Conservation (phyloP, 1,140 invertebrate genomes). For the Orchestia grillus region DNA sequence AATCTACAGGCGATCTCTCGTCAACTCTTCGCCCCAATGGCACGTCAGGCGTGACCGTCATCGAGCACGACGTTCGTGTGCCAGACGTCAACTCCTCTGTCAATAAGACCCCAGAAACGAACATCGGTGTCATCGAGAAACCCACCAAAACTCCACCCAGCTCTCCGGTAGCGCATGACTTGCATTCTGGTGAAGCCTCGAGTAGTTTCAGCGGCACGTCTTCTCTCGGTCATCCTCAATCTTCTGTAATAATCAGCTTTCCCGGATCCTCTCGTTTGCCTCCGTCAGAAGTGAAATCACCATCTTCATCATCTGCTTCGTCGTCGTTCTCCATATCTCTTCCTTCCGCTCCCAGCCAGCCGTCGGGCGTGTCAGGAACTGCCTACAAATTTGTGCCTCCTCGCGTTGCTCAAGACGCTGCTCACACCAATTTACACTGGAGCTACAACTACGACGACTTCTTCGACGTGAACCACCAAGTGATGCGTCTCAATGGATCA, state of each 20-base stretch:
- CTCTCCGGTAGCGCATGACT: neutral
- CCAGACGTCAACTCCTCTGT: neutral
- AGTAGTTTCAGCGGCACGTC: neutral
- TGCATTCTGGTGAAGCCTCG: neutral
- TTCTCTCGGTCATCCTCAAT: neutral
- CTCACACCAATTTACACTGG: conserved; percentile 27
- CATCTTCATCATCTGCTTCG: conserved; percentile 15
- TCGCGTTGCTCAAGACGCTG: neutral
- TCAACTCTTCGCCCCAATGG: neutral
- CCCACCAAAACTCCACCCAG: neutral
- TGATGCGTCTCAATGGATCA: neutral
- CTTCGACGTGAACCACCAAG: neutral
- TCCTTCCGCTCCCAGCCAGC: neutral
- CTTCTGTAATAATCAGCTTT: conserved; percentile 17
- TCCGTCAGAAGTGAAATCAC: neutral
- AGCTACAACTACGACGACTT: conserved; percentile 39
- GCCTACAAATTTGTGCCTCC: conserved; percentile 10
- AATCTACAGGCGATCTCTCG: neutral
- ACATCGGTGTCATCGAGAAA: neutral
- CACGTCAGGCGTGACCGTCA: neutral
- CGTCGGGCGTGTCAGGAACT: neutral
- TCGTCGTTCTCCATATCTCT: conserved; percentile 20
- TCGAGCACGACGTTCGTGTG: neutral
- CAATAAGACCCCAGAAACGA: neutral
- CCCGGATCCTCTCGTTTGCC: conserved; percentile 6